These are phyloP conservation scores for Echinops telfairi DNA, from an alignment of 2,113 vertebrate genomes.

Conservation along the genomic window DNA sequence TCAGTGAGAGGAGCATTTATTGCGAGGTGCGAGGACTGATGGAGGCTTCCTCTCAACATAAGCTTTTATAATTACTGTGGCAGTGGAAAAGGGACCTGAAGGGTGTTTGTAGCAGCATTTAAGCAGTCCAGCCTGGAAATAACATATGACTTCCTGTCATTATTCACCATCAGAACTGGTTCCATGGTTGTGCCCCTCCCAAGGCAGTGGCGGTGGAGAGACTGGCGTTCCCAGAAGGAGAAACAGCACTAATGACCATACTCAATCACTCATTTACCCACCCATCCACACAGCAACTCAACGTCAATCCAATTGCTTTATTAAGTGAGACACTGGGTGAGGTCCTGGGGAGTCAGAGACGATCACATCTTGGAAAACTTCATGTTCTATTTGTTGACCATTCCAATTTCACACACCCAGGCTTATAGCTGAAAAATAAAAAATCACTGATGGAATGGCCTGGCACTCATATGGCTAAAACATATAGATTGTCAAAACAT, in stretches of 20 bases:
- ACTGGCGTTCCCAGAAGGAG: neutral
- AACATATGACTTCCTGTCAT: neutral
- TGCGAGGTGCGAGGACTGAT: neutral
- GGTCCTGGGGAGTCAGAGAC: neutral
- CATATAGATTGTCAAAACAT: slow-evolving; percentile 4
- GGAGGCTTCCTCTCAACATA: neutral
- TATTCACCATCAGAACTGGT: slow-evolving; percentile 7
- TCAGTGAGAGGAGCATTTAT: neutral
- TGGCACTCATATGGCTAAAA: neutral
- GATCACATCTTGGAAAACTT: neutral
- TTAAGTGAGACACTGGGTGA: neutral
- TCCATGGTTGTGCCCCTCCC: neutral
- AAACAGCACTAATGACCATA: neutral
- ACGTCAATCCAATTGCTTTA: slow-evolving; percentile 18
- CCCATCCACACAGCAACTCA: neutral
- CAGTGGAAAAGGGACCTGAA: neutral
- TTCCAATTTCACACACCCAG: neutral
- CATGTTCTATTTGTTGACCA: neutral
- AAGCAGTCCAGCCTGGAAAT: neutral
- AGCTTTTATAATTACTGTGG: neutral
- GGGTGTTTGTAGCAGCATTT: neutral
- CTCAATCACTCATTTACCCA: neutral
- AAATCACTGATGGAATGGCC: slow-evolving; percentile 11
- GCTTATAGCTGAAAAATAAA: slow-evolving; percentile 18
- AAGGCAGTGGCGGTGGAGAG: neutral